Percentiles rank a stretch among this genome's conserved stretches.
Conservation (phyloP, 2,888 invertebrate species). For the Drosophila nr. fundita region DNA sequence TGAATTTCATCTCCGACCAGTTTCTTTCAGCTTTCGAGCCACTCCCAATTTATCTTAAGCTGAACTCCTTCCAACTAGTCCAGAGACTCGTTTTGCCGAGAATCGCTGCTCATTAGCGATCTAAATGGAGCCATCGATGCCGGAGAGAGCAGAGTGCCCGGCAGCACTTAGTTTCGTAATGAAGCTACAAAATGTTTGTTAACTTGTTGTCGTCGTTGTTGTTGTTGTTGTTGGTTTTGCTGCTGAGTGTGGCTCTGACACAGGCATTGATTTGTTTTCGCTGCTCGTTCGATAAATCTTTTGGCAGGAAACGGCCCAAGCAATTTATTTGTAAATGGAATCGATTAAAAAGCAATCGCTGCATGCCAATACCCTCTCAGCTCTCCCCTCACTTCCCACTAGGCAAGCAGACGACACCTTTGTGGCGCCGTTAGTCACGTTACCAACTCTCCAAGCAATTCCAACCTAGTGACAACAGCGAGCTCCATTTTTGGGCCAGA, state of each 20-base stretch:
- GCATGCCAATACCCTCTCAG: conserved; percentile 47
- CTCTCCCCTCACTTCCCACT: conserved; percentile 23
- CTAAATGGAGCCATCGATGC: conserved; percentile 2
- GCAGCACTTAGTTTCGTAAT: conserved; percentile 44
- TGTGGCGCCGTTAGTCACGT: conserved; percentile 77
- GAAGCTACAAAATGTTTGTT: conserved; percentile 58
- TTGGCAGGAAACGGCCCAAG: conserved; percentile 64
- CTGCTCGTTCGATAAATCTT: conserved; percentile 71
- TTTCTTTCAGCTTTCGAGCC: background rate
- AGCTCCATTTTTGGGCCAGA: conserved; percentile 32
- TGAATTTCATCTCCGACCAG: background rate
- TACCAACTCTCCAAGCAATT: conserved; percentile 75
- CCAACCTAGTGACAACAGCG: conserved; percentile 77
- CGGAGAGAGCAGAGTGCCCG: conserved; percentile 21
- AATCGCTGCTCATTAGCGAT: conserved; percentile 26
- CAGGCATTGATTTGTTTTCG: conserved; percentile 48
- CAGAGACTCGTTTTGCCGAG: background rate
- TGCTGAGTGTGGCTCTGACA: conserved; percentile 22
- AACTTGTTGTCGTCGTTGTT: conserved; percentile 3
- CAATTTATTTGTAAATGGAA: conserved; percentile 85
- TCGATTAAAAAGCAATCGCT: conserved; percentile 85
- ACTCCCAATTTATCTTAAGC: background rate
- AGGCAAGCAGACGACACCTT: conserved; percentile 70
- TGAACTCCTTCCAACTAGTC: background rate
- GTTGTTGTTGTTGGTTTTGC: background rate